Evolutionary conservation across 2,797 vertebrate species (phyloP).

Genomic region (Synaphobranchus kaupii): DNA sequence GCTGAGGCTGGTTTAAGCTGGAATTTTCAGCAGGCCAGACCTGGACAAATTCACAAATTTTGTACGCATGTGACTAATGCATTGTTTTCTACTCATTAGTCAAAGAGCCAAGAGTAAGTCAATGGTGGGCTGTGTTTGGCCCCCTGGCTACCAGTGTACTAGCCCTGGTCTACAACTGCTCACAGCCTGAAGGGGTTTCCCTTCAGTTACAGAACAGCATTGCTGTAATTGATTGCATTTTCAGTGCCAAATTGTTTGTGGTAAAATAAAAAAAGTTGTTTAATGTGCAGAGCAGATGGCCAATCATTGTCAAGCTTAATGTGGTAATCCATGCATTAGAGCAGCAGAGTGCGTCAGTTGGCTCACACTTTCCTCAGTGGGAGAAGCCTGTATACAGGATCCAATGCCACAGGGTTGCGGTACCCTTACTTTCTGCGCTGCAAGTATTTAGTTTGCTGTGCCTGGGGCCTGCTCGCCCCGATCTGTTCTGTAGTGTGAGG

Average conservation of each 20-base stretch:
- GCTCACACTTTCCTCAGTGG: neutral
- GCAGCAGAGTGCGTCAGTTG: neutral
- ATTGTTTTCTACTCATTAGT: no score
- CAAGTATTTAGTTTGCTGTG: neutral
- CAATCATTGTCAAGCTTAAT: neutral
- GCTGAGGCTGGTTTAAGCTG: no score
- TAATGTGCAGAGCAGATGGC: neutral
- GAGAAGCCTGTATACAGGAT: neutral
- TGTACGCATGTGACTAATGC: no score
- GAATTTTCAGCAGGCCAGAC: no score
- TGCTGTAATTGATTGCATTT: neutral
- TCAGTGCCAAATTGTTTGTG: neutral
- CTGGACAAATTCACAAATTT: no score
- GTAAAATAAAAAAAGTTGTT: neutral
- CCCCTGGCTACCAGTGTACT: no score
- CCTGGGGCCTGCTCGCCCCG: neutral
- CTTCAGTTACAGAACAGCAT: neutral
- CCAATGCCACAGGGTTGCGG: neutral
- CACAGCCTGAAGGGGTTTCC: neutral
- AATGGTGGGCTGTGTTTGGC: no score
- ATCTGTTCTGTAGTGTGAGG: neutral
- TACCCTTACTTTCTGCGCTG: neutral
- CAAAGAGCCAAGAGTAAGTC: no score
- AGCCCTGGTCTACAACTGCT: neutral
- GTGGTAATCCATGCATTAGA: constrained; percentile 2